phyloP scores from a whole-genome alignment of 2,888 invertebrate species.

The Acanthosoma haemorrhoidale region DNA sequence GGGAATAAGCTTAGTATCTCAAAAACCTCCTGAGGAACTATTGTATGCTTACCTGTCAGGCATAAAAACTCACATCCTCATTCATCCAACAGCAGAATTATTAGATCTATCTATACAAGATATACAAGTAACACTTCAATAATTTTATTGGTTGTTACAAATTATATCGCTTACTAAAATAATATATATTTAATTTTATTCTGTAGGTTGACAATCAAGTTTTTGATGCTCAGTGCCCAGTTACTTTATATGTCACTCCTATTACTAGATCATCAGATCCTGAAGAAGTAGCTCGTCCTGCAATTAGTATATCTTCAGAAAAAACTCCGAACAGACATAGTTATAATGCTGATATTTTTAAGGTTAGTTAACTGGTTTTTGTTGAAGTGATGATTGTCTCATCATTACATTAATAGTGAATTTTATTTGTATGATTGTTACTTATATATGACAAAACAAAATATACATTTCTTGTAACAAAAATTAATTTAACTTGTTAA shows the following conservation, averaged over 20 bases:
- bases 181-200: conserved; percentile 39
- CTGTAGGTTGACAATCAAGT: conserved; percentile 71
- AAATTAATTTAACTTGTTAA: neutral
- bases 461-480: neutral
- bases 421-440: neutral
- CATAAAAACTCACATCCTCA: conserved; percentile 58
- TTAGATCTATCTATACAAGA: conserved; percentile 68
- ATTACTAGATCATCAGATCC: conserved; percentile 50
- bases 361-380: conserved; percentile 52
- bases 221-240: conserved; percentile 76
- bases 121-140: conserved; percentile 57
- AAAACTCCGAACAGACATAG: conserved; percentile 56
- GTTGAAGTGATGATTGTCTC: too few species aligned
- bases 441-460: neutral
- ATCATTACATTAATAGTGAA: neutral
- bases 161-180: neutral
- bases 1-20: conserved; percentile 72
- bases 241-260: conserved; percentile 68
- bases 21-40: conserved; percentile 72
- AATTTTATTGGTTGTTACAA: conserved; percentile 53
- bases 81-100: conserved; percentile 53
- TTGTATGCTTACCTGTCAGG: conserved; percentile 65
- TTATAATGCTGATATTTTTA: conserved; percentile 79
- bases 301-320: conserved; percentile 74
- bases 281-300: conserved; percentile 54